These are phyloP conservation scores for Cynodonichthys magdalenae DNA, from an alignment of 2,797 vertebrate genomes.

Conservation along the genomic window DNA sequence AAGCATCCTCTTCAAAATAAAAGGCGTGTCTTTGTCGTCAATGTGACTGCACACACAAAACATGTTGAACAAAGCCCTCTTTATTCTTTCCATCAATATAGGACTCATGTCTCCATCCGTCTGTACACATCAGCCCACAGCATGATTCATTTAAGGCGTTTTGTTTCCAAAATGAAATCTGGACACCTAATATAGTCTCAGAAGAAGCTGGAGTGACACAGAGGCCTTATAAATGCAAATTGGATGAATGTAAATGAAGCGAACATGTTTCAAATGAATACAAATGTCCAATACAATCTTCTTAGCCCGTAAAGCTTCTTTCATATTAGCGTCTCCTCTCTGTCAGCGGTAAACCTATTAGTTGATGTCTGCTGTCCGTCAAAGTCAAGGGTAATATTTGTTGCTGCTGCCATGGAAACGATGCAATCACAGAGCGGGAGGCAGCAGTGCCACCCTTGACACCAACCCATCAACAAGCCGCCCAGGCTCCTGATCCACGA, in stretches of 20 bases:
- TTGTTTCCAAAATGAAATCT: slow-evolving; percentile 27
- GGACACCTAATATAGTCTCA: slow-evolving; percentile 18
- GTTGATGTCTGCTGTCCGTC: slow-evolving; percentile 52
- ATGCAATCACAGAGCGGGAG: slow-evolving; percentile 50
- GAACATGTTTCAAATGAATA: slow-evolving; percentile 29
- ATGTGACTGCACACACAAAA: not conserved
- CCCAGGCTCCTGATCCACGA: slow-evolving; percentile 47
- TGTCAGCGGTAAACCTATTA: slow-evolving; percentile 36
- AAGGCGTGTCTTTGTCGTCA: too few relatives aligned
- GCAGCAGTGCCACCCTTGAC: slow-evolving; percentile 66
- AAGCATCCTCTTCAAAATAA: too few relatives aligned
- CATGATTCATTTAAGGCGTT: slow-evolving; percentile 1
- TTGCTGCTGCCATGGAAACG: slow-evolving; percentile 74
- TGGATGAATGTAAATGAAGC: slow-evolving; percentile 20
- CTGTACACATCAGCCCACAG: not conserved
- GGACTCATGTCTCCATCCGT: not conserved
- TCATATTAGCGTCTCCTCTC: slow-evolving; percentile 10
- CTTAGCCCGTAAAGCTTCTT: slow-evolving; percentile 18
- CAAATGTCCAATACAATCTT: slow-evolving; percentile 11
- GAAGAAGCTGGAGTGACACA: slow-evolving; percentile 7
- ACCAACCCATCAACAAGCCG: slow-evolving; percentile 58
- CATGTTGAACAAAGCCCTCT: not conserved
- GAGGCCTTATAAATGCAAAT: slow-evolving; percentile 25
- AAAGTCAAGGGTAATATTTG: slow-evolving; percentile 62
- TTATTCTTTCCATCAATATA: not conserved